Percentiles rank a stretch among this genome's conserved stretches.
Evolutionary conservation across 2,797 vertebrate genomes (phyloP).

Genomic region (Rachycentron canadum): DNA sequence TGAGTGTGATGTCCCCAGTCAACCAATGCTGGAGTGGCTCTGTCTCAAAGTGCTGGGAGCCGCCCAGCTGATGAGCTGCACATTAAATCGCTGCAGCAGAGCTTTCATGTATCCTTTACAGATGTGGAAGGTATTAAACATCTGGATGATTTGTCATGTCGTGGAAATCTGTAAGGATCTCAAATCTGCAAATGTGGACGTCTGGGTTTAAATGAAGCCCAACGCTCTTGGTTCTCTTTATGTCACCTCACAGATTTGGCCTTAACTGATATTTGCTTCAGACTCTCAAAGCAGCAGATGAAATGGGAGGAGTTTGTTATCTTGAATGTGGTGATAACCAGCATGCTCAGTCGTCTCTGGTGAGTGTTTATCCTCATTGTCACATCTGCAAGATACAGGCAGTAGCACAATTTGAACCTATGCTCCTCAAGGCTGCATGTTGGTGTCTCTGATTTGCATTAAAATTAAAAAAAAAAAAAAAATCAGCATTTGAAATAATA

Average conservation of each 20-base stretch:
- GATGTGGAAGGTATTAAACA: background rate
- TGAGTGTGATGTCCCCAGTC: constrained; percentile 87
- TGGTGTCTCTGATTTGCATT: background rate
- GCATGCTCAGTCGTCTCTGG: constrained; percentile 87
- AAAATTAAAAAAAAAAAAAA: background rate
- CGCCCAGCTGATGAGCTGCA: constrained; percentile 87
- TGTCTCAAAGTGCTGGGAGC: constrained; percentile 93
- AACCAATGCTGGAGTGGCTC: constrained; percentile 90
- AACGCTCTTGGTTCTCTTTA: background rate
- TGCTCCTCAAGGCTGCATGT: fast-evolving
- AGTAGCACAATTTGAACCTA: background rate
- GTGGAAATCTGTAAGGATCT: background rate
- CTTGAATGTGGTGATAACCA: constrained; percentile 80
- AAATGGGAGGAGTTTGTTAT: constrained; percentile 79
- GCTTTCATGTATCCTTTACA: constrained; percentile 93
- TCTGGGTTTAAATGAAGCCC: background rate
- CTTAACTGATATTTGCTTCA: constrained; percentile 63
- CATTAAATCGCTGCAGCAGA: constrained; percentile 88
- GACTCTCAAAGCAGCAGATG: constrained; percentile 80
- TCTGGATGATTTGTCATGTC: background rate
- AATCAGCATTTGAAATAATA: background rate
- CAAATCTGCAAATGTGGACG: background rate
- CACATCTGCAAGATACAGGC: background rate
- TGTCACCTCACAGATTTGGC: constrained; percentile 9
- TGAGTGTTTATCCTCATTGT: constrained; percentile 57